Evolutionary conservation across 2,113 vertebrate species (phyloP).

Genomic region (Esox niger): DNA sequence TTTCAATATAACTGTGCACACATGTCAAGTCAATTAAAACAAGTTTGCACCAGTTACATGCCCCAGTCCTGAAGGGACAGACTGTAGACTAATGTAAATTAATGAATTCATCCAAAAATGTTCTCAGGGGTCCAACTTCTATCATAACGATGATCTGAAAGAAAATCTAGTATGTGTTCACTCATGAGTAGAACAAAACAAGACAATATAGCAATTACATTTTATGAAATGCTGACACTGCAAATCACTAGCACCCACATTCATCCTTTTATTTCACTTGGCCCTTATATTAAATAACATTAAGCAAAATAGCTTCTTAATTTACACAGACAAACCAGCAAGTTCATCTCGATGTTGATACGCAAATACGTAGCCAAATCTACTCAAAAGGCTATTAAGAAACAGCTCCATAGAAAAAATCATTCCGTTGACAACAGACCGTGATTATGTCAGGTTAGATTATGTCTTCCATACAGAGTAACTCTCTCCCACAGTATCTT

Average conservation of each 20-base stretch:
- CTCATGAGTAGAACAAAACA: no score
- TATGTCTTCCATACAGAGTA: no score
- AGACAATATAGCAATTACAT: no score
- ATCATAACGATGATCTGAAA: not conserved
- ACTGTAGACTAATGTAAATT: not conserved
- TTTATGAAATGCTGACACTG: no score
- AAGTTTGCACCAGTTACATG: not conserved
- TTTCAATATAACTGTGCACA: conserved; percentile 17
- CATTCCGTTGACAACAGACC: not conserved
- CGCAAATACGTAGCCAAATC: not conserved
- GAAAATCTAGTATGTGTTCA: conserved; percentile 16
- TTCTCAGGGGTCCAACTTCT: not conserved
- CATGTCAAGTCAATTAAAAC: conserved; percentile 35
- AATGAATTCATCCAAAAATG: not conserved
- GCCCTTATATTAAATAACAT: no score
- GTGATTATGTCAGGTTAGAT: not conserved
- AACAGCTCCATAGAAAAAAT: conserved; percentile 11
- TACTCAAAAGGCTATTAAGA: conserved; percentile 1
- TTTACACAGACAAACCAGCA: not conserved
- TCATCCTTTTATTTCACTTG: no score
- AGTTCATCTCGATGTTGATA: no score
- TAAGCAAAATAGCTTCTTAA: no score
- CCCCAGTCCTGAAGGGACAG: not conserved
- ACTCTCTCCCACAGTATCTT: no score
- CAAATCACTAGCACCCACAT: no score